phyloP scores from a whole-genome alignment of 2,888 invertebrate species.

The Cosmopolites sordidus region DNA sequence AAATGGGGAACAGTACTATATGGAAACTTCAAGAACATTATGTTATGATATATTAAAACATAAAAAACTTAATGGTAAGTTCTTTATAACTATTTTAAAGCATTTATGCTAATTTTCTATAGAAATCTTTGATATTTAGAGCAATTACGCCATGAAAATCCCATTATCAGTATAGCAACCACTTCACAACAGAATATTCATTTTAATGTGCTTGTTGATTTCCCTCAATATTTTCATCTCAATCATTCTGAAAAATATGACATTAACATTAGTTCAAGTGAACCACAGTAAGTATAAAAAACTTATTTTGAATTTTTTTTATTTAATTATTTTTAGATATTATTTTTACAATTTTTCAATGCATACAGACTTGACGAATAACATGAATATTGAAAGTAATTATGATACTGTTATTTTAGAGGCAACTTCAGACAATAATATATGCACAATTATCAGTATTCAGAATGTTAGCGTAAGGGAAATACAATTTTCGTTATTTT shows the following conservation, averaged over 20 bases:
- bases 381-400: not conserved
- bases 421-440: constrained; percentile 59
- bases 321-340: constrained; percentile 44
- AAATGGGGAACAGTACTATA: constrained; percentile 49
- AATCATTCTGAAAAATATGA: constrained; percentile 37
- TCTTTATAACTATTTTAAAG: not conserved
- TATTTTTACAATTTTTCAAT: constrained; percentile 53
- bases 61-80: constrained; percentile 10
- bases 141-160: constrained; percentile 21
- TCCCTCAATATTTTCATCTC: constrained; percentile 58
- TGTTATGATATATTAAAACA: constrained; percentile 49
- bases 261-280: constrained; percentile 47
- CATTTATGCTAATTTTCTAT: too few relatives aligned
- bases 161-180: constrained; percentile 49
- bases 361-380: too few relatives aligned
- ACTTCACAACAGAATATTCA: constrained; percentile 55
- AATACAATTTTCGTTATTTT: too few relatives aligned
- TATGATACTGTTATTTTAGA: constrained; percentile 55
- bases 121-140: not conserved
- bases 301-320: too few relatives aligned
- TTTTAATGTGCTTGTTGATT: constrained; percentile 58
- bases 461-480: constrained; percentile 66
- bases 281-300: constrained; percentile 34
- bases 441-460: constrained; percentile 74
- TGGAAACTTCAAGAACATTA: constrained; percentile 58